Percentiles rank a stretch among this genome's conserved stretches.
Evolutionary conservation across 2,113 vertebrate genomes (phyloP).

Genomic region (Otolemur garnettii): DNA sequence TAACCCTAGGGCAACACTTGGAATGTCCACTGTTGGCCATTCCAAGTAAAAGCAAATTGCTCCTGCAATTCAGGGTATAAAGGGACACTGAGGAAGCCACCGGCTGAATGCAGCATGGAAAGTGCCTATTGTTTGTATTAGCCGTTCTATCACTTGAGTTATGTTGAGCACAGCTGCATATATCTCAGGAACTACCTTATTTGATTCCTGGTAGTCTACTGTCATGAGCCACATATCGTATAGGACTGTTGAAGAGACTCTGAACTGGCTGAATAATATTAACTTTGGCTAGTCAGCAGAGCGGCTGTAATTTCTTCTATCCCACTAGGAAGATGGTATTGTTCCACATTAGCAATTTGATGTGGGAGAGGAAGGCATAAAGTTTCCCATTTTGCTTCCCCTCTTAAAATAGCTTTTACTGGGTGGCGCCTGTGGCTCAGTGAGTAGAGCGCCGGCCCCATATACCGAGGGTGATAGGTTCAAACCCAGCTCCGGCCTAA

Average conservation of each 20-base stretch:
- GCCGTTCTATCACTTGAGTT: background rate
- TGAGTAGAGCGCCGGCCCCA: too few relatives aligned
- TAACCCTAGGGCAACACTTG: background rate
- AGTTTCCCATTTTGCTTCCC: background rate
- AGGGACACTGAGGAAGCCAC: background rate
- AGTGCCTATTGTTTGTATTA: background rate
- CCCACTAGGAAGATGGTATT: background rate
- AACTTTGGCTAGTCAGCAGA: background rate
- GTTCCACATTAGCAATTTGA: background rate
- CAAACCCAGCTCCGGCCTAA: too few relatives aligned
- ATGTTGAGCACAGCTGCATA: background rate
- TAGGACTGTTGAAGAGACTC: background rate
- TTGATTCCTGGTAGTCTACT: background rate
- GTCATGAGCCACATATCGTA: background rate
- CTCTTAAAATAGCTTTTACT: too few relatives aligned
- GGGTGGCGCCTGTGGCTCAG: too few relatives aligned
- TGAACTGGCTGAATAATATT: background rate
- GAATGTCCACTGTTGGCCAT: too few relatives aligned
- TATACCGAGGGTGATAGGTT: too few relatives aligned
- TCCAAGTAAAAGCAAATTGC: too few relatives aligned
- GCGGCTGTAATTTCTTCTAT: background rate
- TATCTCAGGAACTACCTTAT: background rate
- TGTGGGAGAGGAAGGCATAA: background rate
- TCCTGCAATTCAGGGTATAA: background rate
- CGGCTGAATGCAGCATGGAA: background rate